These are phyloP conservation scores for Heteronetta atricapilla DNA, from an alignment of 2,113 vertebrate genomes.

Conservation along the genomic window DNA sequence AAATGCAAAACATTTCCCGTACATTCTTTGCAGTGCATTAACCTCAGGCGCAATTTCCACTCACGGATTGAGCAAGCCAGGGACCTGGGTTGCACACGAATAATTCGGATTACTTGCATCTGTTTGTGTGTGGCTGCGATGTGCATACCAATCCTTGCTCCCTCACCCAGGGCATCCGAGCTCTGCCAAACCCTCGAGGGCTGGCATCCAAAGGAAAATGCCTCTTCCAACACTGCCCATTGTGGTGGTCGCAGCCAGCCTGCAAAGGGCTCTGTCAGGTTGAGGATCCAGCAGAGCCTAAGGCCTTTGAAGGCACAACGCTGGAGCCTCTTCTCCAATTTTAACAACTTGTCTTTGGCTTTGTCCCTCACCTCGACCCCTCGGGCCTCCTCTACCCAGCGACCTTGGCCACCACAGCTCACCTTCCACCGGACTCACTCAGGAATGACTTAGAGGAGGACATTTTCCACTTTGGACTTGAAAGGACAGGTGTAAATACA, in stretches of 20 bases:
- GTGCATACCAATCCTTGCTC: background rate
- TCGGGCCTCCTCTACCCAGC: background rate
- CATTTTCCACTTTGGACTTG: background rate
- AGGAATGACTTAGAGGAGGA: background rate
- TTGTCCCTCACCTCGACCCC: background rate
- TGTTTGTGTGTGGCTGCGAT: constrained; percentile 9
- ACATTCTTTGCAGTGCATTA: constrained; percentile 69
- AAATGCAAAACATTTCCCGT: constrained; percentile 68
- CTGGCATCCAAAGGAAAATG: background rate
- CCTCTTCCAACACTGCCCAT: background rate
- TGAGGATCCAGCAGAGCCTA: background rate
- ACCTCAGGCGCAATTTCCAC: constrained; percentile 53
- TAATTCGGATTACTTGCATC: constrained; percentile 28
- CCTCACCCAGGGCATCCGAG: background rate
- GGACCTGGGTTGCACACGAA: constrained; percentile 29
- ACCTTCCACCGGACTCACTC: background rate
- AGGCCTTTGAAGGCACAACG: background rate
- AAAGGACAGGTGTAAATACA: background rate
- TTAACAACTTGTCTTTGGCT: background rate
- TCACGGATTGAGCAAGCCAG: constrained; percentile 33
- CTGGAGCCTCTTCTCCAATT: background rate
- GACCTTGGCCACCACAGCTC: background rate
- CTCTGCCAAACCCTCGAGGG: background rate
- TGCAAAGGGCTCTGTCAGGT: background rate
- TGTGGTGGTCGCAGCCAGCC: background rate